Evolutionary conservation across 2,113 vertebrate species (phyloP), one percentile per base, ranked within the genome.

Genomic region (Daphoenositta chrysoptera): DNA sequence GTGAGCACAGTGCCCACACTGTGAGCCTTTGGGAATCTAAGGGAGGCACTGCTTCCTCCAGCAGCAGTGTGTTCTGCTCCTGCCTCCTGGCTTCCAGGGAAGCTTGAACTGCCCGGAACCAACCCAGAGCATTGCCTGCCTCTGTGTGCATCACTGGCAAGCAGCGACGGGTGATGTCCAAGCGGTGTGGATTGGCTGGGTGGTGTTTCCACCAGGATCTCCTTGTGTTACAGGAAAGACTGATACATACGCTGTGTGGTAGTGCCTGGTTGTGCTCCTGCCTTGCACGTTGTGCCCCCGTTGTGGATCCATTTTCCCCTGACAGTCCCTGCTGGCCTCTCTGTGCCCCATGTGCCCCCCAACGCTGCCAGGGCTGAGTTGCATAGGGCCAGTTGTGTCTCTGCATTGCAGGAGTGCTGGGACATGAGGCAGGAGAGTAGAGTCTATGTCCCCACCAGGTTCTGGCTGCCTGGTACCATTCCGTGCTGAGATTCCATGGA

Each of bases 11-110:
- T 20, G 28, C 37, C 33, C 1, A 4, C 3, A 4, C 54, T 0
- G 0, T 8, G 31, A 70, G 45, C 85, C 0, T 0, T 11, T 2
- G 2, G 11, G n/a, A 60, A 4, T 15, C 12, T 1, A 8, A 21
- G 53, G 51, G 33, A 60, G n/a, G 30, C 56, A 4, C 27, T 3
- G 1, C 69, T 69, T 37, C 27, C 30, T 31, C 26, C 13, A 12
- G 40, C 70, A 56, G 42, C 56, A 37, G 60, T 1, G 8, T 4
- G 0, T 47, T 61, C 1, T 4, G 27, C 50, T 72, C 39, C 69
- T 69, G 64, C 42, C 69, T 91, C 10, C 12, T 39, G 82, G 44
- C 50, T 69, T 76, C 24, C 39, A 30, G 48, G 64, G 45, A n/a
- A n/a, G 69, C 65, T 60, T 14, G 4, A 56, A 6, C 60, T 78